Evolutionary conservation across 2,888 invertebrate genomes (phyloP), one percentile per base, ranked within the genome.

Genomic region (Stramonita haemastoma): DNA sequence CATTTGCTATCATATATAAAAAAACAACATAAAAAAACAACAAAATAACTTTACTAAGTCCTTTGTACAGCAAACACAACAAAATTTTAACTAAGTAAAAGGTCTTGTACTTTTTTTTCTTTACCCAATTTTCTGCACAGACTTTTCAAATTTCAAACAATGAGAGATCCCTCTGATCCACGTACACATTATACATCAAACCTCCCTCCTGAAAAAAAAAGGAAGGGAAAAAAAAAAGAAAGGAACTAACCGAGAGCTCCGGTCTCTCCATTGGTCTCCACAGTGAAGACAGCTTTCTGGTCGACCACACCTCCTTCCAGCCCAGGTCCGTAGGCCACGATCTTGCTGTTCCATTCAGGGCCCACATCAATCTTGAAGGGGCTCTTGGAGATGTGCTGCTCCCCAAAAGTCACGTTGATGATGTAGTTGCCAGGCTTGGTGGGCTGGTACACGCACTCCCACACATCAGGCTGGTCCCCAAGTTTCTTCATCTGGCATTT

Each of bases 251-350:
- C 98, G 91, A 98, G 96, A 86, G 98, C 97, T 91, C 98, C 98
- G 85, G 98, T 98, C 96, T 98, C 98, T 19, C 98, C 98, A 95
- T 98, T 98, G 1, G 98, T 98, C 96, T 98, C 98, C 17, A 98
- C 98, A 34, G 98, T 98, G 96, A 98, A 98, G 91, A 97, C 97
- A 0, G 98, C 98, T 8, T 98, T 98, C 95, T 98, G 97, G n/a
- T 97, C 97, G 77, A 98, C 98, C 85, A 98, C 97, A 22, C 98
- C 98, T 26, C 98, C 97, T 90, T 97, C 96, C 87, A 98, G 96
- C 60, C 98, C 98, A 0, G 98, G 98, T 0, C 98, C 98, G 94
- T 97, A 98, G 0, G 98, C 98, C 88, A 97, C 96, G 93, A 98
- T 98, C 89, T 97, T 97, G 0, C 98, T 97, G 94, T 97, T 97